A percentile compares a stretch with the other conserved stretches of the same genome.
Conservation (phyloP, 2,113 vertebrate genomes). For the Peromyscus californicus region DNA sequence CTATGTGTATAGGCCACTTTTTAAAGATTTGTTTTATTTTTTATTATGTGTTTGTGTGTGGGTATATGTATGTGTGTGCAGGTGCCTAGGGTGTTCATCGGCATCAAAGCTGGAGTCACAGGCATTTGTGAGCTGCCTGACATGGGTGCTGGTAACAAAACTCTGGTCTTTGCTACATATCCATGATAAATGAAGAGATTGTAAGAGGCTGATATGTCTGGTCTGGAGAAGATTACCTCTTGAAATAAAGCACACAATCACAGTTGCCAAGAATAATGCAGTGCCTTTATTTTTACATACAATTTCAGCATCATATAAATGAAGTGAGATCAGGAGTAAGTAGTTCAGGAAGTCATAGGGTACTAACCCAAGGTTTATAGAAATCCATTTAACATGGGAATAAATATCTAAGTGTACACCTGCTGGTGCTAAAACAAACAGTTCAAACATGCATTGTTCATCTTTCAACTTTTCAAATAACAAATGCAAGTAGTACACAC, state of each 20-base stretch:
- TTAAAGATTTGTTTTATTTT: neutral
- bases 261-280: neutral
- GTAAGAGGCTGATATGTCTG: neutral
- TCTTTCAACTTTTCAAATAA: neutral
- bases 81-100: neutral
- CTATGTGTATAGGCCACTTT: neutral
- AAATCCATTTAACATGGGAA: neutral
- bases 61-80: neutral
- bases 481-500: neutral
- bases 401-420: neutral
- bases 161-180: neutral
- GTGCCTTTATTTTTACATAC: neutral
- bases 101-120: neutral
- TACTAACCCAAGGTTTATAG: neutral
- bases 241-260: neutral
- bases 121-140: neutral
- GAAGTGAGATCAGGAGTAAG: neutral
- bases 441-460: neutral
- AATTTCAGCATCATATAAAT: neutral
- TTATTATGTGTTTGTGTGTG: neutral
- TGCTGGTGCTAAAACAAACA: neutral
- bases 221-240: neutral
- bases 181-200: neutral
- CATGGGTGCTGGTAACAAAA: neutral
- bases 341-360: neutral